A percentile compares a stretch with the other conserved stretches of the same genome.
Evolutionary conservation across 2,797 vertebrate species (phyloP).

Genomic region (Sternarchorhynchus goeldii): DNA sequence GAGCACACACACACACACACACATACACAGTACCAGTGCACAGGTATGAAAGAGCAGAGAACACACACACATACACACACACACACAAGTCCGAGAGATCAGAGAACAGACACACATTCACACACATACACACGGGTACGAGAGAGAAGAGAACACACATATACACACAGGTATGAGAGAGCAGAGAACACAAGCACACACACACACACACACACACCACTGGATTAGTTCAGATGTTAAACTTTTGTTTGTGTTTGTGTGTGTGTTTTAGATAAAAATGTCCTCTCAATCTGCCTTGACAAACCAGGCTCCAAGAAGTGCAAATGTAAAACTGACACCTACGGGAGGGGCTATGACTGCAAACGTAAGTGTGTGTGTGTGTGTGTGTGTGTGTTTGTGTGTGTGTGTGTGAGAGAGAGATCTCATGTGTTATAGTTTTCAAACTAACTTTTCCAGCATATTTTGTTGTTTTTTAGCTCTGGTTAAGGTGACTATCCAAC

Average conservation of each 20-base stretch:
- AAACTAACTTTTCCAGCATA: not conserved
- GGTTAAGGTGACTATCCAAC: conserved; percentile 69
- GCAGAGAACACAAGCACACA: conserved; percentile 12
- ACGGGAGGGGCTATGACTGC: conserved; percentile 75
- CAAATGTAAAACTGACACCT: conserved; percentile 78
- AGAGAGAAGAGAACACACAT: not conserved
- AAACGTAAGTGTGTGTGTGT: conserved; percentile 73
- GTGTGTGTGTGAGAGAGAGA: not conserved
- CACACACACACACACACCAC: conserved; percentile 31
- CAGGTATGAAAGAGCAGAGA: conserved; percentile 67
- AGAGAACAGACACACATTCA: conserved; percentile 66
- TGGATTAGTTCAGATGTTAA: too few species aligned
- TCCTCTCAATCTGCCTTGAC: conserved; percentile 77
- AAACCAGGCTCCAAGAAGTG: conserved; percentile 84
- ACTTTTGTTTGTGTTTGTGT: conserved; percentile 13
- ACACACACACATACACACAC: not conserved
- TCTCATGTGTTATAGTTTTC: not conserved
- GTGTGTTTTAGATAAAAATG: conserved; percentile 62
- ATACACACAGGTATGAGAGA: not conserved
- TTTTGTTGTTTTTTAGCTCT: conserved; percentile 62
- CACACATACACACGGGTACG: too few species aligned
- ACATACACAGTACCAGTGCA: conserved; percentile 75
- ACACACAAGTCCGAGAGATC: conserved; percentile 80
- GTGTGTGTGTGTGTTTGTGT: conserved; percentile 15
- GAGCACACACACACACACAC: too few species aligned